Percentiles rank a stretch among this genome's conserved stretches.
Evolutionary conservation across 2,888 invertebrate species (phyloP).

Genomic region (Leucophenga maculata): DNA sequence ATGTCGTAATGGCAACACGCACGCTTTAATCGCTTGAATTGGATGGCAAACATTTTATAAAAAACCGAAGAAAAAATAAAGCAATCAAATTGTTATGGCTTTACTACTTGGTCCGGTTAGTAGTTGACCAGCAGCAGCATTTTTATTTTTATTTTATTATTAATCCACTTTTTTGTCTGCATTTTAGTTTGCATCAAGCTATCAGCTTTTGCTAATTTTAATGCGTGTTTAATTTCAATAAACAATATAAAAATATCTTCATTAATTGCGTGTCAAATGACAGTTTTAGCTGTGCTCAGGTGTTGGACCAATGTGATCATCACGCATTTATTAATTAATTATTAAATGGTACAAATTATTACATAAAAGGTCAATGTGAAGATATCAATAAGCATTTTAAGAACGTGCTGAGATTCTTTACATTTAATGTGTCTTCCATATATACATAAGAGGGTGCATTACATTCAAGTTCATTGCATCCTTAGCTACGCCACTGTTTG

Average conservation of each 20-base stretch:
- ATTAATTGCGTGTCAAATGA: no score
- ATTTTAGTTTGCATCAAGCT: background rate
- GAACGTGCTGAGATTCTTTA: background rate
- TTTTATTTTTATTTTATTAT: slow-evolving; percentile 39
- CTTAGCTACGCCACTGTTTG: no score
- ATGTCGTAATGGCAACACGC: slow-evolving; percentile 11
- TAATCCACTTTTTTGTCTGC: slow-evolving; percentile 53
- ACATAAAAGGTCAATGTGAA: background rate
- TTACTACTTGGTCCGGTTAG: slow-evolving; percentile 29
- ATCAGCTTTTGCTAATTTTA: background rate
- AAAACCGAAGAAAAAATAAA: no score
- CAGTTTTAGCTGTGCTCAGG: slow-evolving; percentile 14
- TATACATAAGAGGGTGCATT: no score
- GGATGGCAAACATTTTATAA: no score
- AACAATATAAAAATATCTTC: background rate
- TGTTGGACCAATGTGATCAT: slow-evolving; percentile 34
- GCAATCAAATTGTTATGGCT: no score
- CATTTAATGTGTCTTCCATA: background rate
- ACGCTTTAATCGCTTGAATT: background rate
- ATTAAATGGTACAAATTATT: slow-evolving; percentile 35
- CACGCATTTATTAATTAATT: slow-evolving; percentile 59
- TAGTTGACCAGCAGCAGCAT: slow-evolving; percentile 17
- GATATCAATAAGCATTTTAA: background rate
- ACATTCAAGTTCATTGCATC: no score
- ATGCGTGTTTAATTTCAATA: background rate